Percentiles rank a stretch among this genome's conserved stretches.
Evolutionary conservation across 2,113 vertebrate species (phyloP).

Genomic region (Callorhinus ursinus): DNA sequence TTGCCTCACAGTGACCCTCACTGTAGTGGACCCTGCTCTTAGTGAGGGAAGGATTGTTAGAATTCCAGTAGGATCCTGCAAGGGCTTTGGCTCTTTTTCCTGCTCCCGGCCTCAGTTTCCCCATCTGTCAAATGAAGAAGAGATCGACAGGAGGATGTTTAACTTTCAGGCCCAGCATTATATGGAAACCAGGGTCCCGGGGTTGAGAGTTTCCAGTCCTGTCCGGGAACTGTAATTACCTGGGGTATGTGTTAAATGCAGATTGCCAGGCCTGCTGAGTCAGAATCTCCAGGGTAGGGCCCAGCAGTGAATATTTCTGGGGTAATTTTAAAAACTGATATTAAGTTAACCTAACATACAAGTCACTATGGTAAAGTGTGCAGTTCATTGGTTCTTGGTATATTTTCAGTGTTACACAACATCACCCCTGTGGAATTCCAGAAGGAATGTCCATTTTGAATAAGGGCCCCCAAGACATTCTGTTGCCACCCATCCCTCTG

Average conservation of each 20-base stretch:
- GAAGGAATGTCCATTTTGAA: background rate
- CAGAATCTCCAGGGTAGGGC: background rate
- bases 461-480: background rate
- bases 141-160: background rate
- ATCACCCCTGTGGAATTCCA: background rate
- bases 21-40: background rate
- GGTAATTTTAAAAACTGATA: background rate
- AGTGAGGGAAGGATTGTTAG: no score
- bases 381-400: background rate
- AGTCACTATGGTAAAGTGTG: background rate
- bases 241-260: background rate
- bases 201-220: background rate
- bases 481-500: rapidly evolving
- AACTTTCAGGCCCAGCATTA: background rate
- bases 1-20: background rate
- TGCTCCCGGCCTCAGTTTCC: conserved; percentile 12
- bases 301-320: background rate
- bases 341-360: background rate
- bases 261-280: background rate
- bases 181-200: background rate
- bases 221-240: background rate
- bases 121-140: background rate
- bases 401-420: background rate
- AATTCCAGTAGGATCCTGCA: background rate
- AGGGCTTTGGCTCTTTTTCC: background rate